phyloP scores from a whole-genome alignment of 2,113 vertebrate genomes.

The Bungarus multicinctus region DNA sequence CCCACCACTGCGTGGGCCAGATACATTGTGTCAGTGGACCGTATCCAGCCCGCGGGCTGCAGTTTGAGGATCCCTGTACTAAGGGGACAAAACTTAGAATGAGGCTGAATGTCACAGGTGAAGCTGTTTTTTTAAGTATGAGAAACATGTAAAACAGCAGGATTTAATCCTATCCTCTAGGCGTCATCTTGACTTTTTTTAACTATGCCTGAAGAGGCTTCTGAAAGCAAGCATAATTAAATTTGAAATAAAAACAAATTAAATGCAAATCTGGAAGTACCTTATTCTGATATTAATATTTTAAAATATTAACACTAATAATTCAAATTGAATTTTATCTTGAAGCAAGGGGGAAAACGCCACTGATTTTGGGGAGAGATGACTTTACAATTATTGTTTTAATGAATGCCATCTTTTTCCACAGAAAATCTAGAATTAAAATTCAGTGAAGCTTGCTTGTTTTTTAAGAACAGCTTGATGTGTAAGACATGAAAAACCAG shows the following conservation, averaged over 20 bases:
- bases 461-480: not conserved
- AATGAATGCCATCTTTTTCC: not conserved
- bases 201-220: not conserved
- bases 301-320: not conserved
- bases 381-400: not conserved
- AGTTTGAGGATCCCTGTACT: too few species aligned
- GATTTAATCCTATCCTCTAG: not conserved
- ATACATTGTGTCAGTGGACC: too few species aligned
- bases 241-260: not conserved
- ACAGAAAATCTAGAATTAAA: not conserved
- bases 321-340: slow-evolving; percentile 1
- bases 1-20: too few species aligned
- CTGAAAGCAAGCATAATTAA: not conserved
- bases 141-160: not conserved
- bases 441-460: not conserved
- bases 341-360: not conserved
- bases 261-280: not conserved
- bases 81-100: not conserved
- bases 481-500: not conserved
- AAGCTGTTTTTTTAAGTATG: not conserved
- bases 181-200: not conserved
- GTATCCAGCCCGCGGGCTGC: too few species aligned
- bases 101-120: not conserved
- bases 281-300: not conserved
- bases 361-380: not conserved